Base-by-base conservation (phyloP, 2,888 invertebrate genomes). In the Pollenia amentaria region DNA sequence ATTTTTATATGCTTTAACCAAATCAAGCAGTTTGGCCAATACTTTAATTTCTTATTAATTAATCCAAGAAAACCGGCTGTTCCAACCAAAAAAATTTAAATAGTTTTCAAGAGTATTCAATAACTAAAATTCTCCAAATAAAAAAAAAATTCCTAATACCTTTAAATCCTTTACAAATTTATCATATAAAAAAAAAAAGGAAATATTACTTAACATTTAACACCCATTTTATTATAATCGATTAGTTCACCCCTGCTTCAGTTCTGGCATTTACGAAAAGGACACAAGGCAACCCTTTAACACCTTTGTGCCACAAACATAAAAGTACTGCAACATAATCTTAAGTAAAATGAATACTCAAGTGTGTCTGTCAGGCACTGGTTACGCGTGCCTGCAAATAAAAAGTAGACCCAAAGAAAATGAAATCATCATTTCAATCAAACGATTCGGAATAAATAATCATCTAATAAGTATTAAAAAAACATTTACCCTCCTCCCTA, bases 121-220 rank as follows among this genome's bases (percentile, higher is more conserved):
- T n/a, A 29, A 29, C 29, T 29, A 29, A 29, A 29, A 12, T 0
- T 6, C 12, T 51, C 16, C n/a, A 51, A 51, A 51, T 7, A 51
- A 51, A 51, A 51, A 51, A 51, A 29, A 18, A 40, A 10, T 18
- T 42, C 44, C 21, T 70, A 51, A 72, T 65, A n/a, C 38, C 2
- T 16, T 42, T 44, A 18, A 65, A 42, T 21, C 88, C 40, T 16
- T 77, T 84, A 88, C 87, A 88, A 88, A 88, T 89, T 89, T 76
- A 86, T 69, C 87, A 88, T 89, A 87, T n/a, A 38, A 57, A 60
- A 75, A 21, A 62, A 79, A 88, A 84, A 87, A 88, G 87, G 87
- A 89, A 89, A 90, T 90, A 91, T 91, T 92, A 90, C 89, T 89
- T 89, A 89, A 89, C 89, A 89, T 89, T 84, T 90, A 89, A 91